Conservation (phyloP, 2,113 vertebrate genomes). For the Thunnus maccoyii region DNA sequence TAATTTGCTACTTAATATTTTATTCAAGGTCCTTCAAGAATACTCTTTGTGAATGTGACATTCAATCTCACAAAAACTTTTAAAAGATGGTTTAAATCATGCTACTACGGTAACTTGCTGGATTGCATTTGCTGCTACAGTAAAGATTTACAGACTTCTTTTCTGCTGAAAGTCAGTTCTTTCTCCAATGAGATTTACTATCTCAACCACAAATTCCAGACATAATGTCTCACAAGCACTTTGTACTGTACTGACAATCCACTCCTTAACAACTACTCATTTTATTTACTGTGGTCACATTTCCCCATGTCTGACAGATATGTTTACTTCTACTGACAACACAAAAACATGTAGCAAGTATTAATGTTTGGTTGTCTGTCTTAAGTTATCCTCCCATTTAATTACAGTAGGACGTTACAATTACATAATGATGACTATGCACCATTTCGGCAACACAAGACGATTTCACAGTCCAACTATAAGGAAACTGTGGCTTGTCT, state of each 20-base stretch:
- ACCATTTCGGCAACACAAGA: neutral
- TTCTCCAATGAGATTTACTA: constrained; percentile 1
- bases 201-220: constrained; percentile 8
- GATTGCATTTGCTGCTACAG: neutral
- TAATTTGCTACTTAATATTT: constrained; percentile 3
- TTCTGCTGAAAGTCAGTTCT: neutral
- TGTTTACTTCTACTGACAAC: constrained; percentile 12
- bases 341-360: constrained; percentile 23
- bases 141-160: neutral
- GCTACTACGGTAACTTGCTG: neutral
- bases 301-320: neutral
- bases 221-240: neutral
- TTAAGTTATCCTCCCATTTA: constrained; percentile 12
- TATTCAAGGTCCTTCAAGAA: constrained; percentile 4
- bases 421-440: neutral
- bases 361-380: neutral
- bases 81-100: neutral
- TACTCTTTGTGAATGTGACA: neutral
- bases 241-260: constrained; percentile 7
- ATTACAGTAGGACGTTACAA: neutral
- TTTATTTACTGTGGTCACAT: constrained; percentile 1
- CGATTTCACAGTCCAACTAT: neutral
- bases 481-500: neutral
- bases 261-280: neutral
- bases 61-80: neutral